Percentiles rank a stretch among this genome's conserved stretches.
phyloP scores from a whole-genome alignment of 2,797 vertebrate species.

The Lagodon rhomboides region DNA sequence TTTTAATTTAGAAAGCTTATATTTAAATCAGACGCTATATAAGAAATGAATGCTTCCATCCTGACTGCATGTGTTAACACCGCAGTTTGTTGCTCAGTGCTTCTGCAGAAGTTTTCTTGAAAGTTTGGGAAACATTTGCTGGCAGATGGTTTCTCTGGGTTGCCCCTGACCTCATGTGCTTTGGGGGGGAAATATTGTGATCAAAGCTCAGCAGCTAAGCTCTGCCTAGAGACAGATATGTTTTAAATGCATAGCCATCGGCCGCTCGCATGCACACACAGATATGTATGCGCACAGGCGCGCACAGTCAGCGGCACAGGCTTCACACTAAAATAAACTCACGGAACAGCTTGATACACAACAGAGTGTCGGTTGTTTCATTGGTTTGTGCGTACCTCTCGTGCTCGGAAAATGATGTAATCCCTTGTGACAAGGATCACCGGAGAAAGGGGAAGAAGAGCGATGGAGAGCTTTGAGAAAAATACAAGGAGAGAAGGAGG shows the following conservation, averaged over 20 bases:
- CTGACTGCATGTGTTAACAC: conserved; percentile 5
- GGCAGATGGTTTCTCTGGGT: conserved; percentile 58
- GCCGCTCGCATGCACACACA: conserved; percentile 30
- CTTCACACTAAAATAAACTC: conserved; percentile 14
- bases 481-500: conserved; percentile 34
- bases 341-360: conserved; percentile 5
- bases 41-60: conserved; percentile 27
- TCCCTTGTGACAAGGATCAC: conserved; percentile 54
- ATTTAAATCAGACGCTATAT: conserved; percentile 44
- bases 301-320: conserved; percentile 7
- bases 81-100: conserved; percentile 18
- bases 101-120: conserved; percentile 34
- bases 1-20: conserved; percentile 48
- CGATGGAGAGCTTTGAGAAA: conserved; percentile 27
- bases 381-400: conserved; percentile 25
- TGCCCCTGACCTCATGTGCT: conserved; percentile 49
- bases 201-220: conserved; percentile 72
- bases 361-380: conserved; percentile 22
- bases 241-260: conserved; percentile 58
- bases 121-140: conserved; percentile 37
- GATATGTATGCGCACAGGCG: conserved; percentile 15
- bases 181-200: conserved; percentile 51
- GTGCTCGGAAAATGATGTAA: conserved; percentile 47
- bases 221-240: conserved; percentile 61
- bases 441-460: conserved; percentile 44